phyloP scores from a whole-genome alignment of 2,797 vertebrate genomes.

The Steatocranus sp. region DNA sequence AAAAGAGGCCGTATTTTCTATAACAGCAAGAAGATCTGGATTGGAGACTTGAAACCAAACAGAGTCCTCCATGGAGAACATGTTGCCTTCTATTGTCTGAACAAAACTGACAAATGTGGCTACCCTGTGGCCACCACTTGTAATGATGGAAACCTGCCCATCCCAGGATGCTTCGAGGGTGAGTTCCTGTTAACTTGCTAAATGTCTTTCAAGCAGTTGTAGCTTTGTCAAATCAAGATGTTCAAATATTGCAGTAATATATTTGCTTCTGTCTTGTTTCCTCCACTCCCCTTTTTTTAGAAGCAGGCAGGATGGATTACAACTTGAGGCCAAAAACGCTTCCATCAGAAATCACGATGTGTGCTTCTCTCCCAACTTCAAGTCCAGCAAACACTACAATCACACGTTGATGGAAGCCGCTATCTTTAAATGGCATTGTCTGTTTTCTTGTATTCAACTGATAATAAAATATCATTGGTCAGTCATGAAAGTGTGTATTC shows the following conservation, averaged over 20 bases:
- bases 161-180: conserved; percentile 87
- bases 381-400: neutral
- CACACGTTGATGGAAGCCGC: neutral
- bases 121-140: conserved; percentile 77
- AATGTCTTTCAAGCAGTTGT: neutral
- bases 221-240: neutral
- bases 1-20: conserved; percentile 84
- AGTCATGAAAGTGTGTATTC: neutral
- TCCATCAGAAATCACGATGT: conserved; percentile 72
- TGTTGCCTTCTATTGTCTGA: conserved; percentile 84
- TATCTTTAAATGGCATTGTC: neutral
- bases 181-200: neutral
- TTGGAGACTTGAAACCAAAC: conserved; percentile 78
- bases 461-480: neutral
- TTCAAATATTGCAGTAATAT: neutral
- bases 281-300: conserved; percentile 9
- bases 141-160: conserved; percentile 74
- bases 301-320: conserved; percentile 56
- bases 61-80: conserved; percentile 78
- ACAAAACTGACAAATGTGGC: conserved; percentile 80
- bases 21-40: conserved; percentile 75
- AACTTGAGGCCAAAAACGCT: conserved; percentile 31
- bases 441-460: neutral
- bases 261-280: neutral
- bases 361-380: conserved; percentile 10